Evolutionary conservation across 2,888 invertebrate genomes (phyloP), one percentile per base, ranked within the genome.

Genomic region (Congeria kusceri): DNA sequence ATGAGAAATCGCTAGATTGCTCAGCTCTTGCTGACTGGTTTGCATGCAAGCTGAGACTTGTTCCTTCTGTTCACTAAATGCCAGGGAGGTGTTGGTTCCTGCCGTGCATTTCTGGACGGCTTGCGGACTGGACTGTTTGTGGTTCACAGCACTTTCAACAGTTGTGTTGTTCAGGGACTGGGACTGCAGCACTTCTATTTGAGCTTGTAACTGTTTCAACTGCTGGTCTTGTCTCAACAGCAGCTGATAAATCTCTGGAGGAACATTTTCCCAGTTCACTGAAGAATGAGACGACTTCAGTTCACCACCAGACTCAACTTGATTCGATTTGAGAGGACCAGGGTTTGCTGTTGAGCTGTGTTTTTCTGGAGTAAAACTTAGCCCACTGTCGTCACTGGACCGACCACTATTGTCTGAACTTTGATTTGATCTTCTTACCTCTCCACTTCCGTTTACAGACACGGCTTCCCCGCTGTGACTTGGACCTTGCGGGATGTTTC

Each of bases 211-310:
- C 68, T 83, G 81, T 68, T 90, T 88, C 46, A 93, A 84, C 78
- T 92, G 92, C 47, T 87, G 80, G 69, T 91, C 91, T 74, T 93
- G 93, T 61, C 89, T 87, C 57, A 88, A 64, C 11, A 93, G 81
- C 5, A 91, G 75, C 71, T 91, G 87, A 47, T 91, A 90, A 15
- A 93, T 88, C 62, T 92, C 92, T 20, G 88, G 87, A 11, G 91
- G 90, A 47, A 90, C 87, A 56, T 86, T 87, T 18, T 89, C 86
- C 88, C 89, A 89, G 68, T 87, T 88, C 53, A 90, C 62, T n/a
- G 62, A 56, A 28, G 65, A 57, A 5, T 58, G n/a, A 4, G 70
- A 56, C 20, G 65, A 28, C n/a, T 61, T 57, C 23, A 71, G 11
- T 27, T 53, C 59, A 15, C 39, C 39, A 46, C 28, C 23, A 1